Evolutionary conservation across 2,888 invertebrate genomes (phyloP).

Genomic region (Tipula unca): DNA sequence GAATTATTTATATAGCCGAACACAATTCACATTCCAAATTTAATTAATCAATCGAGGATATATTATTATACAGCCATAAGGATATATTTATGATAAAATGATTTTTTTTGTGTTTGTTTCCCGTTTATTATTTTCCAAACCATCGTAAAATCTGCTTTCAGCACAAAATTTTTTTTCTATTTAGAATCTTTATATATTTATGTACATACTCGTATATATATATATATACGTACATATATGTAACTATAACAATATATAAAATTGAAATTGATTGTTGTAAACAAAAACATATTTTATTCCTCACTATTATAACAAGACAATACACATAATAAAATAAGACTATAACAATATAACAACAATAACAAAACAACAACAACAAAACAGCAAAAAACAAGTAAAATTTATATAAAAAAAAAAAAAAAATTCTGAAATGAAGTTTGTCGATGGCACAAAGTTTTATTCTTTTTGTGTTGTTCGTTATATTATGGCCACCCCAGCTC

Average conservation of each 20-base stretch:
- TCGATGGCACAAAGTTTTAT: not conserved
- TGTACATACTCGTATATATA: not conserved
- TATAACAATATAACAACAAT: not conserved
- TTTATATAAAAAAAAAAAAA: no score
- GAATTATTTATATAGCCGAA: not conserved
- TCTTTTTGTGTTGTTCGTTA: not conserved
- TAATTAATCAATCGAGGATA: not conserved
- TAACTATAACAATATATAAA: not conserved
- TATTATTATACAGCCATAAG: not conserved
- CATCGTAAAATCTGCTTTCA: not conserved
- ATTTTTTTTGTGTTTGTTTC: not conserved
- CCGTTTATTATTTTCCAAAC: not conserved
- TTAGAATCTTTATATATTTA: not conserved
- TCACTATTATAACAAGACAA: slow-evolving; percentile 14
- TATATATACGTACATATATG: not conserved
- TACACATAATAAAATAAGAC: slow-evolving; percentile 14
- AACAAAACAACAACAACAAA: not conserved
- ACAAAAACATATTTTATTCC: slow-evolving; percentile 2
- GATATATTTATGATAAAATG: not conserved
- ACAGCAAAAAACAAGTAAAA: not conserved
- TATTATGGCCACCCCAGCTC: not conserved
- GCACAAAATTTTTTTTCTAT: not conserved
- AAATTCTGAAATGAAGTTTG: not conserved
- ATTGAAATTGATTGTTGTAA: slow-evolving; percentile 14
- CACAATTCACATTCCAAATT: not conserved